Base-by-base conservation (phyloP, 2,888 invertebrate genomes). In the Petrophora chlorosata region DNA sequence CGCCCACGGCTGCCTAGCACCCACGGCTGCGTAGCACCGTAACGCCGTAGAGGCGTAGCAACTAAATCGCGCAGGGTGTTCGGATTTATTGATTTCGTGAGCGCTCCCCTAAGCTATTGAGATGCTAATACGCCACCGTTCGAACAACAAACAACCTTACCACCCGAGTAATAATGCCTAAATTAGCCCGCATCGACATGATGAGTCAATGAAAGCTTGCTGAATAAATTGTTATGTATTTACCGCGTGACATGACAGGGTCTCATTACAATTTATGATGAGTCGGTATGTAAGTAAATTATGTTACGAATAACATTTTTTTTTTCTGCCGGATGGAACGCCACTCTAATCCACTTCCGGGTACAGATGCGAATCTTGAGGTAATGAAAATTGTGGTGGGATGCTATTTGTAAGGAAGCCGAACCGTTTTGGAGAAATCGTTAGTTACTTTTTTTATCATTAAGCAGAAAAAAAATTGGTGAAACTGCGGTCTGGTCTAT, bases 31-130 rank as follows among this genome's bases (percentile, higher is more conserved):
- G 56, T 65, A 67, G 59, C 51, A 53, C 58, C 46, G 60, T 58
- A 55, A 59, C 38, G 50, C 44, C 46, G 38, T 39, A 49, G 38
- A 45, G 47, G 51, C 61, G 58, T 56, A 63, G 59, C 61, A 59
- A 58, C 59, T 61, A 65, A 67, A 70, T 63, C 63, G 63, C 61
- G 51, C 63, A 63, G 57, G 61, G 56, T 49, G 67, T 66, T 67
- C 63, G 56, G 65, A 66, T 68, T 69, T 73, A 74, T 76, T 73
- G 74, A 75, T 73, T 73, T 67, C 61, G 63, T 50, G 61, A 65
- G 65, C 63, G 60, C 56, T 60, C 63, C 59, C 60, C 53, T 54
- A 59, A 56, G 56, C 67, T 61, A 70, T 73, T 67, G 70, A 75
- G 67, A 69, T 73, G 70, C 60, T 73, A 73, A 72, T 71, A 62